Evolutionary conservation across 1,140 invertebrate species (phyloP), one percentile per base, ranked within the genome.

Genomic region (Ericerus pela): DNA sequence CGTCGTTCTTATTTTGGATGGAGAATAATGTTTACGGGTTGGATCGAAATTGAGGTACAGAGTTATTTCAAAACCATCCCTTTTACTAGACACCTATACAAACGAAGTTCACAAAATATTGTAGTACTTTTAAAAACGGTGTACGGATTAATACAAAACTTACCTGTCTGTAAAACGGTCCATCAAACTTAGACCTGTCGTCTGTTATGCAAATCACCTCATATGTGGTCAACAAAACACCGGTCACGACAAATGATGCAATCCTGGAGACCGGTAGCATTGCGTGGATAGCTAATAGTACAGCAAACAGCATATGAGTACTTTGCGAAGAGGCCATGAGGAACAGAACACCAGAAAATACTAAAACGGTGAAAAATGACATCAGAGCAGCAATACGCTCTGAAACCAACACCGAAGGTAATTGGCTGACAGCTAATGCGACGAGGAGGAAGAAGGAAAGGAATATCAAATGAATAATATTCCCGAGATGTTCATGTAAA

Each of bases 201-300:
- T 43, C 72, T 64, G 1, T 72, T 58, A 3, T 68, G 70, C n/a
- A 75, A 61, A 0, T 74, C 73, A 6, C 71, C 43, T 79, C 63
- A 66, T 82, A 79, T 2, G 76, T 72, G 27, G 73, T 64, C 12
- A 77, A 79, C 54, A 81, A 69, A 8, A 76, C 68, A 1, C 72
- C 67, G 0, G 79, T 76, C 66, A 82, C 67, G 1, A 73, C 70
- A 24, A 80, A 64, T 2, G 80, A 75, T 36, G 81, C 74, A 1
- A 75, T 67, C 62, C 77, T 69, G 1, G 79, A 78, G 59, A 82
- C 73, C 1, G 80, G 80, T 68, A 83, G 72, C 79, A 82, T 82
- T 41, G 80, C 81, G 62, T 83, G 80, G 36, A 80, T 74, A 62
- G 77, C 79, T 66, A 82, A 62, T 61, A 82, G 72, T 0, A 82